Evolutionary conservation across 2,797 vertebrate species (phyloP).

Genomic region (Channa striata): DNA sequence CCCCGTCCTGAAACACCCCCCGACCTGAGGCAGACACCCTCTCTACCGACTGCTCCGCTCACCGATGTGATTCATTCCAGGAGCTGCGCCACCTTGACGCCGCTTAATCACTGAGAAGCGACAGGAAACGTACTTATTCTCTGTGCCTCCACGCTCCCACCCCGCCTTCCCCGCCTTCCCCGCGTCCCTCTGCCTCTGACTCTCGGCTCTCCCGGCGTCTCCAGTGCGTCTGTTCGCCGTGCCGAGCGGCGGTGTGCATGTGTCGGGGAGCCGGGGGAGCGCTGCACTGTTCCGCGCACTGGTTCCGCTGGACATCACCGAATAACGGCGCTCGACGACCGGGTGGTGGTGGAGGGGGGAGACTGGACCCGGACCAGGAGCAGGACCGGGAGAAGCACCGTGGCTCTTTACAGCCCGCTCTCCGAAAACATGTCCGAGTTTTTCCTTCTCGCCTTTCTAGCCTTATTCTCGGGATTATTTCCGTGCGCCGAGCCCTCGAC

Average conservation of each 20-base stretch:
- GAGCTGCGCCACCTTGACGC: slow-evolving; percentile 75
- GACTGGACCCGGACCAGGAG: slow-evolving; percentile 71
- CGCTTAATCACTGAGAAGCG: slow-evolving; percentile 76
- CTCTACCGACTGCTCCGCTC: slow-evolving; percentile 43
- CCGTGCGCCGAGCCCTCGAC: slow-evolving; percentile 75
- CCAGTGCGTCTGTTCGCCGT: slow-evolving; percentile 62
- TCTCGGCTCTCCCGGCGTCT: slow-evolving; percentile 59
- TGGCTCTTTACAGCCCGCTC: slow-evolving; percentile 79
- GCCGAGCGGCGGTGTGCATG: slow-evolving; percentile 70
- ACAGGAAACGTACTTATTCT: slow-evolving; percentile 69
- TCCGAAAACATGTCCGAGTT: slow-evolving; percentile 86
- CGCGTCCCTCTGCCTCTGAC: slow-evolving; percentile 31
- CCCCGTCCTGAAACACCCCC: slow-evolving; percentile 19
- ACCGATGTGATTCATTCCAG: slow-evolving; percentile 61
- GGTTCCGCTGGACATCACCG: slow-evolving; percentile 78
- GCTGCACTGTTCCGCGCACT: slow-evolving; percentile 77
- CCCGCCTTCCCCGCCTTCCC: slow-evolving; percentile 60
- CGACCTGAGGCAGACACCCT: slow-evolving; percentile 52
- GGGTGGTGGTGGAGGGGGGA: slow-evolving; percentile 69
- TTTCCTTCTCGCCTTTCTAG: slow-evolving; percentile 80
- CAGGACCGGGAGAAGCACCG: slow-evolving; percentile 79
- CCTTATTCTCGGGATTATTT: slow-evolving; percentile 85
- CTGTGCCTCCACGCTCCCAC: slow-evolving; percentile 58
- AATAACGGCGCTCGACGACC: slow-evolving; percentile 75
- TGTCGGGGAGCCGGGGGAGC: slow-evolving; percentile 75